These are phyloP conservation scores for Bufo gargarizans DNA, from an alignment of 2,113 vertebrate genomes.

Conservation along the genomic window DNA sequence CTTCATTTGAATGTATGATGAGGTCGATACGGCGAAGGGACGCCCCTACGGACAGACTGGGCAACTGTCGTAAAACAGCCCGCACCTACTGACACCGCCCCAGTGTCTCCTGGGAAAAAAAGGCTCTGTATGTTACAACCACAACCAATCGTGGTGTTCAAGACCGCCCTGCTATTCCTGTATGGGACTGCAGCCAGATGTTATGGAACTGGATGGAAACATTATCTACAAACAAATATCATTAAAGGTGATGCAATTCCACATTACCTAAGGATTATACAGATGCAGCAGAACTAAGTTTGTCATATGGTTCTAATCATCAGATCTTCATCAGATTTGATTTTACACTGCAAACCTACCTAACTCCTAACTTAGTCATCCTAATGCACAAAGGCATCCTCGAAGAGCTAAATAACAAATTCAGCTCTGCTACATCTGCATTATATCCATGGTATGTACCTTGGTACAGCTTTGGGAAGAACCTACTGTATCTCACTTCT, in stretches of 20 bases:
- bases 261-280: neutral
- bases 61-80: neutral
- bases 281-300: neutral
- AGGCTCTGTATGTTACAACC: neutral
- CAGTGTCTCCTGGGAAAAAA: neutral
- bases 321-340: neutral
- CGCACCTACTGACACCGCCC: neutral
- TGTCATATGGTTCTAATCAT: neutral
- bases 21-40: neutral
- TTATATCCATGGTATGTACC: neutral
- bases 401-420: neutral
- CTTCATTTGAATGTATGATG: no score
- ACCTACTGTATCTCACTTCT: neutral
- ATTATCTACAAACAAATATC: constrained; percentile 17
- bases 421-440: neutral
- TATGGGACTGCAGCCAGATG: neutral
- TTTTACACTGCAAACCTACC: neutral
- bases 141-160: neutral
- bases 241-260: constrained; percentile 26
- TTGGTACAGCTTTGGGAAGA: neutral
- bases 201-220: constrained; percentile 1
- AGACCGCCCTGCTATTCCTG: neutral
- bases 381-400: neutral
- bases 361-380: neutral
- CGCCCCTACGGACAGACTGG: neutral